These are phyloP conservation scores for Melanostoma scalare DNA, from an alignment of 2,888 invertebrate species.

Conservation along the genomic window DNA sequence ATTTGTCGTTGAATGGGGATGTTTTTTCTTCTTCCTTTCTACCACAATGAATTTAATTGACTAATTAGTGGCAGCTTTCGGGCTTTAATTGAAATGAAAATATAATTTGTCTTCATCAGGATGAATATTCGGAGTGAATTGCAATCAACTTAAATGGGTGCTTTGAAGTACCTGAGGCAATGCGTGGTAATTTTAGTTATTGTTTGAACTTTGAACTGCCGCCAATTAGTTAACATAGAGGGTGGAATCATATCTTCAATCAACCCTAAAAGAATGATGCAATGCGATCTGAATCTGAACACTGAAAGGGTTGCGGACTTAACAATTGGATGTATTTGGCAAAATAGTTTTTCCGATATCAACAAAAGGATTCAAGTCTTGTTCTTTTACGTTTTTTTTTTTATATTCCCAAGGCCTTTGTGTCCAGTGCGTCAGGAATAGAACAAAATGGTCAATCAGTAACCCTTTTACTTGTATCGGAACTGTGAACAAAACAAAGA, in stretches of 20 bases:
- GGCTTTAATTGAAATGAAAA: conserved; percentile 58
- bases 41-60: conserved; percentile 66
- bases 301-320: conserved; percentile 14
- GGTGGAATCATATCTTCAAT: conserved; percentile 21
- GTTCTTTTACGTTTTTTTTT: conserved; percentile 14
- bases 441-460: conserved; percentile 66
- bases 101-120: conserved; percentile 51
- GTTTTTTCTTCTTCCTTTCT: conserved; percentile 4
- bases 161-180: conserved; percentile 46
- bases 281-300: neutral
- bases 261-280: neutral
- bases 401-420: neutral
- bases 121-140: neutral
- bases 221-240: conserved; percentile 30
- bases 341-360: conserved; percentile 31
- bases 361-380: conserved; percentile 32
- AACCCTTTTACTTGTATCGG: conserved; percentile 44
- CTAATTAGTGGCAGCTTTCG: conserved; percentile 60
- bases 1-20: conserved; percentile 46
- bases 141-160: conserved; percentile 46
- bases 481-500: conserved; percentile 33
- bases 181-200: conserved; percentile 53
- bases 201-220: conserved; percentile 61
- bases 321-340: neutral
- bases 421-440: neutral